A percentile compares a stretch with the other conserved stretches of the same genome.
Evolutionary conservation across 2,888 invertebrate species (phyloP).

Genomic region (Poecilobothrus nobilitatus): DNA sequence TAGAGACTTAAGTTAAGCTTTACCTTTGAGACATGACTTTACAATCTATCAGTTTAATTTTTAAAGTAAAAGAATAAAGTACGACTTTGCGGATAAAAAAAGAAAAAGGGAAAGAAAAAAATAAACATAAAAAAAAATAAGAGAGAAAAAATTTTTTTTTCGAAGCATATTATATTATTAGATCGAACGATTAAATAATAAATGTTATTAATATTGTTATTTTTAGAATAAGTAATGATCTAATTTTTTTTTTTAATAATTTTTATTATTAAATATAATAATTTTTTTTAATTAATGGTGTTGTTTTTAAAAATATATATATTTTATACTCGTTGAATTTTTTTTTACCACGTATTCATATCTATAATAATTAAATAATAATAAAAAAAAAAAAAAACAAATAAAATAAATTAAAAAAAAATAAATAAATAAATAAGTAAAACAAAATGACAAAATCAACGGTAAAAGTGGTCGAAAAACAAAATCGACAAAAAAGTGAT

Average conservation of each 20-base stretch:
- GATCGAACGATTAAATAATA: background rate
- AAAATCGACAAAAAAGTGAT: background rate
- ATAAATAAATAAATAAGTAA: background rate
- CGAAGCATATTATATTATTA: background rate
- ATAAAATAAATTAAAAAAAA: no score
- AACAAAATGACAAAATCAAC: conserved; percentile 1
- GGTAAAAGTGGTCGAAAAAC: background rate
- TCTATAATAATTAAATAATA: background rate
- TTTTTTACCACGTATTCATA: background rate
- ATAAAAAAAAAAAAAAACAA: no score
- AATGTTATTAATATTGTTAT: background rate
- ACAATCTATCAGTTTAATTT: background rate
- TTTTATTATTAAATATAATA: background rate
- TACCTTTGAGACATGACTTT: background rate
- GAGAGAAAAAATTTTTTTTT: no score
- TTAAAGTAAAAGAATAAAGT: background rate
- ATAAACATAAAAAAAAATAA: background rate
- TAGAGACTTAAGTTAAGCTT: conserved; percentile 6
- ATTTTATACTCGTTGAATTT: no score
- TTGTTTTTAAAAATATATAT: background rate
- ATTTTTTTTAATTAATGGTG: background rate
- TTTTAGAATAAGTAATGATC: background rate
- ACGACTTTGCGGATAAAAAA: conserved; percentile 1
- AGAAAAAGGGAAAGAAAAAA: background rate
- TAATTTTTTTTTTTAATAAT: no score